Evolutionary conservation across 2,113 vertebrate genomes (phyloP).

Genomic region (Urocynchramus pylzowi): DNA sequence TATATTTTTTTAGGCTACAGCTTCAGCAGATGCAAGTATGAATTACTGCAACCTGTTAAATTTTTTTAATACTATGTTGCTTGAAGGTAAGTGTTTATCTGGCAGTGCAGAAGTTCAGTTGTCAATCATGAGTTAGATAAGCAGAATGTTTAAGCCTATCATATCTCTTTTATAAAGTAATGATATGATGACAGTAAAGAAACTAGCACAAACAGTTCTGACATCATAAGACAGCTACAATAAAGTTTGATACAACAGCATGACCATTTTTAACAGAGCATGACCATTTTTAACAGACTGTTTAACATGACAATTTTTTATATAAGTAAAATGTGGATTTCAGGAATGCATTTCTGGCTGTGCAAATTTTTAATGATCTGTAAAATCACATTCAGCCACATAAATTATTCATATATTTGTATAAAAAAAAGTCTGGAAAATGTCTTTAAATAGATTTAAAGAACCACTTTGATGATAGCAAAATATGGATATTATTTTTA

Average conservation of each 20-base stretch:
- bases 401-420: neutral
- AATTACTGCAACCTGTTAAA: neutral
- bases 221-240: neutral
- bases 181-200: neutral
- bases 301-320: neutral
- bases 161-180: conserved; percentile 34
- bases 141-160: conserved; percentile 35
- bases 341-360: neutral
- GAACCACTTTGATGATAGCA: neutral
- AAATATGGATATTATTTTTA: neutral
- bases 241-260: conserved; percentile 18
- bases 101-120: conserved; percentile 26
- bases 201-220: conserved; percentile 32
- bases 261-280: neutral
- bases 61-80: conserved; percentile 27
- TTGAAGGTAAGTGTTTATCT: conserved; percentile 47
- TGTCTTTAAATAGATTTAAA: neutral
- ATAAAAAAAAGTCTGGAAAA: neutral
- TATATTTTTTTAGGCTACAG: neutral
- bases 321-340: neutral
- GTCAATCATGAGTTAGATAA: conserved; percentile 32
- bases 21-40: neutral
- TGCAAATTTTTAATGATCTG: neutral
- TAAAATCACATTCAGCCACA: neutral
- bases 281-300: neutral